These are phyloP conservation scores for Callyntrura sp. DNA, from an alignment of 2,888 invertebrate genomes.

Conservation along the genomic window DNA sequence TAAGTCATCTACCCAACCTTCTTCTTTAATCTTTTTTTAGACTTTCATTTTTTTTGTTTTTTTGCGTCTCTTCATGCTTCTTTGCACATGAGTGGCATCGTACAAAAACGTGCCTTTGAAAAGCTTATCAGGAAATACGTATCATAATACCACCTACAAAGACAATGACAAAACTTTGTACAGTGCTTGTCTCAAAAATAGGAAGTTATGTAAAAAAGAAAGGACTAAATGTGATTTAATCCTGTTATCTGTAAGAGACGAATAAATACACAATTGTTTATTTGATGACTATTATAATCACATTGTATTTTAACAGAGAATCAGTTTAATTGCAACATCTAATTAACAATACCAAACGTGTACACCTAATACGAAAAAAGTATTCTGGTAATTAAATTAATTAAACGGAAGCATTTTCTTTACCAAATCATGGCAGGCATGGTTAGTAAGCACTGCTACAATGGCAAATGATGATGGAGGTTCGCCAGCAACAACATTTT, in stretches of 20 bases:
- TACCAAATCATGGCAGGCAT: no score
- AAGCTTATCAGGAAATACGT: conserved; percentile 29
- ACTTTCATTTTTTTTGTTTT: conserved; percentile 31
- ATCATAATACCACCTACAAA: background rate
- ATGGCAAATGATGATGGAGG: background rate
- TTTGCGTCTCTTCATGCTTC: conserved; percentile 57
- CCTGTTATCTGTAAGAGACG: background rate
- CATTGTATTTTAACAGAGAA: background rate
- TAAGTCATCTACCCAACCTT: no score
- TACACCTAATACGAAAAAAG: background rate
- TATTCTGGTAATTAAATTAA: background rate
- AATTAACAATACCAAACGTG: background rate
- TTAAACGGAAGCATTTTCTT: background rate
- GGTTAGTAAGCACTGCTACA: background rate
- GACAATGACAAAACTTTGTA: background rate
- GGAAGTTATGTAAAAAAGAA: conserved; percentile 9
- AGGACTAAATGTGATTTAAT: background rate
- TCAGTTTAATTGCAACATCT: background rate
- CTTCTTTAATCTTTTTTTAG: no score
- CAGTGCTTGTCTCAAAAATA: background rate
- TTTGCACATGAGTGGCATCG: conserved; percentile 42
- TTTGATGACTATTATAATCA: background rate
- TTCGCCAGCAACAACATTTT: background rate
- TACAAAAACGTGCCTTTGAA: conserved; percentile 14
- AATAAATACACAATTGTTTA: background rate